Base-by-base conservation (phyloP, 2,797 vertebrate species). In the Thunnus albacares region DNA sequence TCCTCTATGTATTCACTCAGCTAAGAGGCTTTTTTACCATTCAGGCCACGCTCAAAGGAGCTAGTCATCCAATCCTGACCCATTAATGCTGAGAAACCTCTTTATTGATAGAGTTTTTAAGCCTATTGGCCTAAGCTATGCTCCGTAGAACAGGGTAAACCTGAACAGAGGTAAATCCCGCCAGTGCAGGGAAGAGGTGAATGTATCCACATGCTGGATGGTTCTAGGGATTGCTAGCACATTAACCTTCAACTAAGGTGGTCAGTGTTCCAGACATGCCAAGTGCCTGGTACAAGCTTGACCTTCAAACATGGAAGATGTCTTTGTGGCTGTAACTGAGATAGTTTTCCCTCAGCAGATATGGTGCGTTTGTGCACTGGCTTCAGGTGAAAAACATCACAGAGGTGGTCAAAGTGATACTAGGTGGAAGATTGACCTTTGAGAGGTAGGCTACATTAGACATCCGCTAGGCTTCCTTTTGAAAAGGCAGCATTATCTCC, bases 31-130 rank as follows among this genome's bases (percentile, higher is more conserved):
- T 92, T 93, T 94, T 94, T 91, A 77, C 87, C 91, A 93, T 94
- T 94, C 92, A 94, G 90, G 86, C 93, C 92, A 93, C 94, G 89
- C 92, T 93, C 92, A 94, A 95, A 94, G 93, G 87, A 92, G 87
- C 89, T 92, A 94, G 91, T 95, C 93, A 94, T 95, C 93, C 93
- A 92, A 92, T 93, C 87, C 88, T 86, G 91, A 93, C 87, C 92
- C 90, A 95, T 94, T 94, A 93, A 93, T 90, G 88, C 92, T 81
- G 89, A 91, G 94, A 93, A 94, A 94, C 92, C 94, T 92, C 92
- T 95, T 93, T 91, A 94, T 92, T 90, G 90, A 91, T 84, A 63
- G 89, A 88, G 87, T 91, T 92, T 94, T 95, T 94, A 95, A 95
- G 92, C 93, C 92, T 91, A 90, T 94, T 94, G 94, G 93, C 92